A percentile compares a stretch with the other conserved stretches of the same genome.
Evolutionary conservation across 2,888 invertebrate genomes (phyloP).

Genomic region (Erpobdella octoculata): DNA sequence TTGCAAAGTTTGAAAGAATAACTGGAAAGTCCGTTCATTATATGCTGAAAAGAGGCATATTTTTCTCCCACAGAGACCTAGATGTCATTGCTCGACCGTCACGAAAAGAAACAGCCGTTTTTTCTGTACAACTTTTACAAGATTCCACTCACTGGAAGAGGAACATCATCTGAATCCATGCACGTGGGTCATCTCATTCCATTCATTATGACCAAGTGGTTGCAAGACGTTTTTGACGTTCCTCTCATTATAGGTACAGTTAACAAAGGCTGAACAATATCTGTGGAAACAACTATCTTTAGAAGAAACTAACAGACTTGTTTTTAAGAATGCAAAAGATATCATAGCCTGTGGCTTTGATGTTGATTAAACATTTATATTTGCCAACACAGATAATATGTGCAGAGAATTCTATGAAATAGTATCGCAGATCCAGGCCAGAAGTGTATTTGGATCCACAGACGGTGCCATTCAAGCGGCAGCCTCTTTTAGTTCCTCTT

Average conservation of each 20-base stretch:
- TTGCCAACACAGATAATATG: conserved; percentile 85
- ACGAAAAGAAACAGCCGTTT: conserved; percentile 85
- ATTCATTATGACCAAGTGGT: conserved; percentile 92
- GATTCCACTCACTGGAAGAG: conserved; percentile 95
- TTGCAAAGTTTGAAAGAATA: conserved; percentile 75
- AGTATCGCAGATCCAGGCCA: conserved; percentile 83
- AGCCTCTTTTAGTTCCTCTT: conserved; percentile 65
- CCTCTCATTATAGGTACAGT: conserved; percentile 88
- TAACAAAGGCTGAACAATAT: conserved; percentile 96
- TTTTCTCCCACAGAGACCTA: conserved; percentile 91
- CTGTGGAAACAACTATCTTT: conserved; percentile 89
- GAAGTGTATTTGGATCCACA: conserved; percentile 93
- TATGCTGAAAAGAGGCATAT: conserved; percentile 79
- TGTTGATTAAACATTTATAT: conserved; percentile 87
- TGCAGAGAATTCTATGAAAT: conserved; percentile 86
- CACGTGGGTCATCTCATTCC: conserved; percentile 95
- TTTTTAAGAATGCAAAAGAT: conserved; percentile 87
- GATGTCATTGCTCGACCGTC: conserved; percentile 71
- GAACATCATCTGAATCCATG: conserved; percentile 88
- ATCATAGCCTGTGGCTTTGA: conserved; percentile 95
- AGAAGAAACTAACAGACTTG: conserved; percentile 74
- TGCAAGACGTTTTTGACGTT: conserved; percentile 91
- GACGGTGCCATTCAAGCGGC: conserved; percentile 92
- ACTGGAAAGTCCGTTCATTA: conserved; percentile 80
- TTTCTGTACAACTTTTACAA: too few relatives aligned